A percentile compares a stretch with the other conserved stretches of the same genome.
These are phyloP conservation scores for Perca schrenkii DNA, from an alignment of 2,113 vertebrate species.

Conservation along the genomic window DNA sequence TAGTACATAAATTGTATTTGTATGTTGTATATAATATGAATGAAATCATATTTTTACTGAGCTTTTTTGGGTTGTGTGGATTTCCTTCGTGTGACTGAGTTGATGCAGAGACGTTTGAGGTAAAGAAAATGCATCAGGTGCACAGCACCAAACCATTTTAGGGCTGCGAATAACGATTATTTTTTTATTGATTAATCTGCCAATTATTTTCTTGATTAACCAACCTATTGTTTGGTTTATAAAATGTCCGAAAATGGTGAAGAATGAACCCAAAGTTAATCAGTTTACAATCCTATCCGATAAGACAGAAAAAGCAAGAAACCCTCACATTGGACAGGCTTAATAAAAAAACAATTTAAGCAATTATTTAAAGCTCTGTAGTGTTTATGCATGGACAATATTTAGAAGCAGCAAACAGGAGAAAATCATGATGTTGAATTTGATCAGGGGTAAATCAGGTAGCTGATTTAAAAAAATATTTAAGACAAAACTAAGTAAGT, in stretches of 20 bases:
- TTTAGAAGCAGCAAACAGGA: not conserved
- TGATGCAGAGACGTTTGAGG: not conserved
- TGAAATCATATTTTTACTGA: constrained; percentile 88
- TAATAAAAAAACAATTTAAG: not conserved
- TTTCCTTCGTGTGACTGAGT: constrained; percentile 24
- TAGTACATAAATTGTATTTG: constrained; percentile 88
- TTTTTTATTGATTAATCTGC: not conserved
- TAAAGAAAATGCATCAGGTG: not conserved
- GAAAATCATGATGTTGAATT: not conserved
- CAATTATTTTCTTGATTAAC: not conserved
- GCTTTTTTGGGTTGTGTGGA: constrained; percentile 16
- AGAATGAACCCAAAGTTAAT: not conserved
- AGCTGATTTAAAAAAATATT: not conserved
- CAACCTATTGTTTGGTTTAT: not conserved
- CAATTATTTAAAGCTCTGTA: not conserved
- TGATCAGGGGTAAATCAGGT: not conserved
- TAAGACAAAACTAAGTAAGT: not conserved
- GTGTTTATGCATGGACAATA: not conserved
- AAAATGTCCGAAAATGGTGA: not conserved
- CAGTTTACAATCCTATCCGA: not conserved
- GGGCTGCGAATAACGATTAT: not conserved
- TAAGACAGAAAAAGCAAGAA: not conserved
- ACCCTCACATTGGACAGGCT: not conserved
- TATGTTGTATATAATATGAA: constrained; percentile 90
- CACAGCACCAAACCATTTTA: not conserved